phyloP scores from a whole-genome alignment of 2,888 invertebrate genomes.

The Caradrina kadenii region DNA sequence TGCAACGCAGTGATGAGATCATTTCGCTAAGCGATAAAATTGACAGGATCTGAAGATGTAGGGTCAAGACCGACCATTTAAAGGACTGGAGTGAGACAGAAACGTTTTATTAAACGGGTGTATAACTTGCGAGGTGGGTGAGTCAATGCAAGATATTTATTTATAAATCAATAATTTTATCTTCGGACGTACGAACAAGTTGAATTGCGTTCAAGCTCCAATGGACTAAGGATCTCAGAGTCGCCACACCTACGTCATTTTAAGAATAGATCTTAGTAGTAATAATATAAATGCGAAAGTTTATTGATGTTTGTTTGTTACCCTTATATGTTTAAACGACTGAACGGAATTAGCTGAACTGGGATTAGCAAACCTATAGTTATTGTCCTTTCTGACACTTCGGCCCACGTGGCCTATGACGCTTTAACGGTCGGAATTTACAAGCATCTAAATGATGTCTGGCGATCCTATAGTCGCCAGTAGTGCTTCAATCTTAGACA shows the following conservation, averaged over 20 bases:
- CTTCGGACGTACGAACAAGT: conserved; percentile 13
- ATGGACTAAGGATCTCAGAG: background rate
- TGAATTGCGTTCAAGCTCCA: background rate
- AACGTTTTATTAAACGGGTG: conserved; percentile 48
- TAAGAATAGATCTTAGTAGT: too few species aligned
- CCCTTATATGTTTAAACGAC: too few species aligned
- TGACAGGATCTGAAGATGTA: conserved; percentile 60
- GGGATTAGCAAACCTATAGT: too few species aligned
- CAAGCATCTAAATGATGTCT: background rate
- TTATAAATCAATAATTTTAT: conserved; percentile 54
- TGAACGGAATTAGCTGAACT: too few species aligned
- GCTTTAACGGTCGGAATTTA: too few species aligned
- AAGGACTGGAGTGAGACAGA: conserved; percentile 55
- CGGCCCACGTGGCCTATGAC: too few species aligned
- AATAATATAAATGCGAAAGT: too few species aligned
- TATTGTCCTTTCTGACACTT: too few species aligned
- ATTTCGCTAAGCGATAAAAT: conserved; percentile 67
- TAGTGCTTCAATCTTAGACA: background rate
- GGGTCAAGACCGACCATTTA: conserved; percentile 57
- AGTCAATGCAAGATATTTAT: conserved; percentile 51
- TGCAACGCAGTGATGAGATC: conserved; percentile 77
- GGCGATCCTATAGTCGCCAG: background rate
- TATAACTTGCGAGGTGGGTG: conserved; percentile 55
- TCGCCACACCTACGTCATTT: background rate
- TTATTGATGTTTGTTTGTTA: too few species aligned